Conservation (phyloP, 2,888 invertebrate species). For the Limenitis camilla region DNA sequence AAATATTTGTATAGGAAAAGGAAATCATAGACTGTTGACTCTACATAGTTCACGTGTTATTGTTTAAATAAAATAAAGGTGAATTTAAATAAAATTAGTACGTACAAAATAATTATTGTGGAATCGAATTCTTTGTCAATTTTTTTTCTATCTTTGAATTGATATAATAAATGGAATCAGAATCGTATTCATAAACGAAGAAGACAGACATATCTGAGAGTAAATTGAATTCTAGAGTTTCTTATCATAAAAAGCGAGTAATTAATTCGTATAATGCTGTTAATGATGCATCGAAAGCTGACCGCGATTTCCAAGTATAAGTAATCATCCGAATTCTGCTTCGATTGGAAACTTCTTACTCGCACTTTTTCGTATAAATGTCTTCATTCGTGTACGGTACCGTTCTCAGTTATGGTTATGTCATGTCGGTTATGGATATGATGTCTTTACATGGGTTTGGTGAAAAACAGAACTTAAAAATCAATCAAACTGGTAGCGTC, state of each 20-base stretch:
- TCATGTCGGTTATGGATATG: conserved; percentile 21
- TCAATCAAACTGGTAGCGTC: conserved; percentile 17
- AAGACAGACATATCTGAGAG: not conserved
- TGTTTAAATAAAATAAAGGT: too few species aligned
- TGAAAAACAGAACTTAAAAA: conserved; percentile 23
- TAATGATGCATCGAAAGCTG: conserved; percentile 60
- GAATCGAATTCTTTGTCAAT: too few species aligned
- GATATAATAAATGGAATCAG: too few species aligned
- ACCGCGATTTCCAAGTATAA: conserved; percentile 69
- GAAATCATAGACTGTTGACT: too few species aligned
- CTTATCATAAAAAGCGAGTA: conserved; percentile 39
- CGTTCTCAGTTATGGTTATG: conserved; percentile 19
- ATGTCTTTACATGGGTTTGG: conserved; percentile 22
- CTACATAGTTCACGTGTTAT: too few species aligned
- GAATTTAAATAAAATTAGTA: too few species aligned
- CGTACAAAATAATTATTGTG: too few species aligned
- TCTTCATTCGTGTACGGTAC: conserved; percentile 58
- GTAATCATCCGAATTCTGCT: conserved; percentile 65
- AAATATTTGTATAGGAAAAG: too few species aligned
- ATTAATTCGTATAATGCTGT: conserved; percentile 65
- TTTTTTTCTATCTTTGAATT: too few species aligned
- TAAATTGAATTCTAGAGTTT: conserved; percentile 22
- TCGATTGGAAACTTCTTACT: conserved; percentile 49
- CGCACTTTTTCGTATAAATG: conserved; percentile 64
- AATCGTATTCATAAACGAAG: not conserved